Evolutionary conservation across 2,888 invertebrate genomes (phyloP), one percentile per base, ranked within the genome.

Genomic region (Mythimna pallens): DNA sequence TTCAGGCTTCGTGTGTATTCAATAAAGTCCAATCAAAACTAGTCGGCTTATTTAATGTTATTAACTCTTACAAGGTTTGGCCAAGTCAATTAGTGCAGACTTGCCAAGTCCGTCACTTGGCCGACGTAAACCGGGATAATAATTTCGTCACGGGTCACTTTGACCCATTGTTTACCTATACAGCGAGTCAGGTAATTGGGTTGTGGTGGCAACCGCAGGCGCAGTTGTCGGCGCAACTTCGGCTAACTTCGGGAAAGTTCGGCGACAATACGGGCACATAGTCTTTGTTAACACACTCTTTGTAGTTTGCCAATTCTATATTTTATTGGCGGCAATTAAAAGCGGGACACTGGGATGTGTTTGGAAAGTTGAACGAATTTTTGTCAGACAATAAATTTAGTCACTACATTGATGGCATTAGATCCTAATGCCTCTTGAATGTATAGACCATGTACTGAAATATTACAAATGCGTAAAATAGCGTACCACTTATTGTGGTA

Each of bases 131-230:
- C 62, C 55, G 47, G 73, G 74, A 79, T 76, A 54, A 83, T 77
- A 73, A 83, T 85, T 83, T 83, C 76, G 76, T 83, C 82, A 67
- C 57, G 73, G 86, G 78, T 80, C 80, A 86, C 72, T 82, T 66
- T 61, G 75, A 76, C 61, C 65, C 69, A 80, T 72, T 83, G 80
- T 85, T 86, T 78, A 47, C 47, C 47, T 47, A 57, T 70, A 69
- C 40, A 85, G 73, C 71, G 55, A 76, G 74, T 70, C 82, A 79
- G 76, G 80, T 82, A 86, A 86, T 86, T 79, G 73, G 58, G 81
- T 77, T 67, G 82, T 62, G 80, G 86, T 72, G 59, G 63, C 40
- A 52, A 62, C 70, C 76, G 55, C 68, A 57, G 65, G 66, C 73
- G 69, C 81, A 71, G 22, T 72, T 80, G 61, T 50, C 65, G 34